Conservation (phyloP, 1,140 invertebrate genomes). For the Drosophila kanapiae region DNA sequence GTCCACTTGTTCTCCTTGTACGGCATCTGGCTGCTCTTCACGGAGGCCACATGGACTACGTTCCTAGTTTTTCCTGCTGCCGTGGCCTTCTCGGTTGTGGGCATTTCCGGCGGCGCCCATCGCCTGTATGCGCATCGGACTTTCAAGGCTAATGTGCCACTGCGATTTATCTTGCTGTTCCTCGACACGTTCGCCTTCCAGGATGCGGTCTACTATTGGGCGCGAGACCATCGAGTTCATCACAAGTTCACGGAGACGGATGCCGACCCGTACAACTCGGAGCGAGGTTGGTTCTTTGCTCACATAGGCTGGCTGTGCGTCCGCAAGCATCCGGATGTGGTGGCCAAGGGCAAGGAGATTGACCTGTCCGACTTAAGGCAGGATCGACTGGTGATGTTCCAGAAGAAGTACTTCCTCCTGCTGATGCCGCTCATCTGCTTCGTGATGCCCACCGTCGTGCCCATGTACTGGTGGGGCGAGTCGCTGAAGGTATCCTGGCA, state of each 20-base stretch:
- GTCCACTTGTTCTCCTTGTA: slow-evolving; percentile 94
- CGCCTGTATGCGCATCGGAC: slow-evolving; percentile 96
- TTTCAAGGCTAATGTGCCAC: slow-evolving; percentile 96
- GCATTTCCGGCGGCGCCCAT: slow-evolving; percentile 97
- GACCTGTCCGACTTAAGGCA: slow-evolving; percentile 95
- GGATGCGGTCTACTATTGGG: slow-evolving; percentile 97
- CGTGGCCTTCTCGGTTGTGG: slow-evolving; percentile 88
- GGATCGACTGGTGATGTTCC: slow-evolving; percentile 95
- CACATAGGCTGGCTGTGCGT: slow-evolving; percentile 97
- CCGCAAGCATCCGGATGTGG: slow-evolving; percentile 95
- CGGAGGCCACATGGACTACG: slow-evolving; percentile 92
- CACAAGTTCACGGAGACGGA: slow-evolving; percentile 98
- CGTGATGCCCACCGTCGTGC: slow-evolving; percentile 93
- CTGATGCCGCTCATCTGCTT: slow-evolving; percentile 94
- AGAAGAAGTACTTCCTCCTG: slow-evolving; percentile 93
- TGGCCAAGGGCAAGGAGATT: slow-evolving; percentile 92
- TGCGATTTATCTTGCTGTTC: slow-evolving; percentile 91
- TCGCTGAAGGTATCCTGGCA: slow-evolving; percentile 92
- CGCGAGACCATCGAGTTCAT: slow-evolving; percentile 96
- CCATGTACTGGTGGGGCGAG: slow-evolving; percentile 94
- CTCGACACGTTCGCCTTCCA: slow-evolving; percentile 95
- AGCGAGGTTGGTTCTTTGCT: slow-evolving; percentile 97
- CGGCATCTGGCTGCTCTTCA: slow-evolving; percentile 92
- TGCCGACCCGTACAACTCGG: slow-evolving; percentile 98
- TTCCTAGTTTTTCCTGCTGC: slow-evolving; percentile 35